Evolutionary conservation across 2,888 invertebrate species (phyloP).

Genomic region (Leptura quadrifasciata): DNA sequence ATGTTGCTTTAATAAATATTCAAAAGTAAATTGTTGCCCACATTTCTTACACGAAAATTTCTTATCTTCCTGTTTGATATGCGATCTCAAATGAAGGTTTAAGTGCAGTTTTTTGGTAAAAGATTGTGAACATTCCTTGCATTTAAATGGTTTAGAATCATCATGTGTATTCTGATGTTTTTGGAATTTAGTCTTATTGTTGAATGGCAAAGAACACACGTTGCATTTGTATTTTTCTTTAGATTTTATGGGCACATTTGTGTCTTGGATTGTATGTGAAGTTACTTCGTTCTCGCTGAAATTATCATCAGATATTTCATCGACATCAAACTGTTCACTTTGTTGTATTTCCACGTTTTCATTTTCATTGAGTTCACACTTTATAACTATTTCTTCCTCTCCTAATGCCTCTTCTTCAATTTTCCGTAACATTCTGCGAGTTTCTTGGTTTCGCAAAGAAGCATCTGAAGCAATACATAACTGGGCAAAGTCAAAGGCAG

Average conservation of each 20-base stretch:
- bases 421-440: conserved; percentile 56
- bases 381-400: conserved; percentile 53
- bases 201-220: conserved; percentile 57
- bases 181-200: conserved; percentile 60
- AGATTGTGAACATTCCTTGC: conserved; percentile 59
- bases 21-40: conserved; percentile 64
- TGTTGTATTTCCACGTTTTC: conserved; percentile 30
- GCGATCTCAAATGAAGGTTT: conserved; percentile 60
- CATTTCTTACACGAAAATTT: conserved; percentile 62
- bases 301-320: conserved; percentile 33
- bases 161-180: conserved; percentile 61
- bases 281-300: conserved; percentile 39
- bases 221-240: conserved; percentile 60
- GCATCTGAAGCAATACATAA: conserved; percentile 58
- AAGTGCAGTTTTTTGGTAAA: conserved; percentile 59
- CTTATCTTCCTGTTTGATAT: conserved; percentile 60
- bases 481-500: conserved; percentile 54
- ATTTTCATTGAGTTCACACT: conserved; percentile 38
- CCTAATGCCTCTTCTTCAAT: conserved; percentile 60
- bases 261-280: conserved; percentile 13
- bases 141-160: conserved; percentile 60
- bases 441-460: conserved; percentile 58
- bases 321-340: conserved; percentile 35
- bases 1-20: conserved; percentile 67
- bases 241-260: conserved; percentile 39